Base-by-base conservation (phyloP, 2,797 vertebrate genomes). In the Pangasius djambal region DNA sequence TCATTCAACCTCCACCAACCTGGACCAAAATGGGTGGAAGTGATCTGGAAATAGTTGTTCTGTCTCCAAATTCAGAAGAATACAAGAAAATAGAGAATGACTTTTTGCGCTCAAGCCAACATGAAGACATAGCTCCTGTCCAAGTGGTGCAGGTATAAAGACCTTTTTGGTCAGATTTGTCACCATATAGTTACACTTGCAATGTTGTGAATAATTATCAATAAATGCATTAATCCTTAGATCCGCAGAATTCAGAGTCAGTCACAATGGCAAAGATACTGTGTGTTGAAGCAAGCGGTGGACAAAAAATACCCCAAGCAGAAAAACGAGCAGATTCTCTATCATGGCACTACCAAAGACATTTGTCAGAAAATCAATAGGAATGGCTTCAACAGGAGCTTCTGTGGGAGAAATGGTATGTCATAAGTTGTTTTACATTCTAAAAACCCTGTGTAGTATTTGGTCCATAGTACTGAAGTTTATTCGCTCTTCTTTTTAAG, bases 331-430 rank as follows among this genome's bases (percentile, higher is more conserved):
- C 83, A 78, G 7, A 83, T 89, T 50, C 92, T 95, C 34, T 95
- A 94, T 89, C 94, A 95, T 25, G 94, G 94, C 9, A 95, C 93
- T 0, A 93, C 92, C 2, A 89, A 87, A 48, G 93, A 93, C 0
- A 94, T 93, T 55, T 90, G 90, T 85, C 87, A 91, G n/a, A 94
- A 93, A 84, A 93, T 94, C 89, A 94, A 93, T 61, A 88, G 50
- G 13, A 90, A 88, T 2, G 94, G 94, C 52, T 94, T 95, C 90
- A 95, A 95, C 90, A 92, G 94, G 59, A 94, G 94, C 78, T 95
- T 95, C 90, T 94, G 92, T 63, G 94, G 94, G 44, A 94, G 91
- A 88, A 95, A 95, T 22, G 94, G 94, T 95, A 88, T 0, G 10
- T 57, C 57, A 22, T 18, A 4, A 22, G 10, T 50, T 70, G 5